Conservation (phyloP, 2,888 invertebrate species). For the Drosophila dives region DNA sequence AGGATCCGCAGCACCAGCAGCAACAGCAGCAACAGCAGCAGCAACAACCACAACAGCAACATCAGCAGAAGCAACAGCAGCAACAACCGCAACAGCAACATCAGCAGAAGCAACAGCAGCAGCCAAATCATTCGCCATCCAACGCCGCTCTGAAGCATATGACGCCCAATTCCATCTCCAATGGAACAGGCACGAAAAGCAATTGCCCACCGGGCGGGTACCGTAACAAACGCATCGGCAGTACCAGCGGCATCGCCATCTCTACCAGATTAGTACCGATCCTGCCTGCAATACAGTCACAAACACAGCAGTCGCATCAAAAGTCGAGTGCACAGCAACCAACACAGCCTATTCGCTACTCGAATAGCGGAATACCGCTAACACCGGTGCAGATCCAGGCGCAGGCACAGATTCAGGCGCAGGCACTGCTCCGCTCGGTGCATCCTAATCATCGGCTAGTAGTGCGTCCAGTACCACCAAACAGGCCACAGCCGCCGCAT, state of each 20-base stretch:
- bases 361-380: not conserved
- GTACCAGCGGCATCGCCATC: constrained; percentile 20
- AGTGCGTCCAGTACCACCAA: not conserved
- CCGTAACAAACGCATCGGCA: constrained; percentile 53
- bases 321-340: constrained; percentile 13
- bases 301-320: constrained; percentile 1
- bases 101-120: constrained; percentile 14
- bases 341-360: not conserved
- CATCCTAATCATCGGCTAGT: not conserved
- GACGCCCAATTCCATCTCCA: constrained; percentile 25
- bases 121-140: not conserved
- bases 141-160: not conserved
- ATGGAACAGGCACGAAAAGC: constrained; percentile 10
- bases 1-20: too few species aligned
- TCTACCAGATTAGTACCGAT: constrained; percentile 24
- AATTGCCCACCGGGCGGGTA: constrained; percentile 8
- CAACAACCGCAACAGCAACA: constrained; percentile 5
- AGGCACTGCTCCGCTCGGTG: constrained; percentile 9
- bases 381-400: not conserved
- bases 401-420: constrained; percentile 12
- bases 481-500: constrained; percentile 6
- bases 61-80: constrained; percentile 7
- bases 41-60: too few species aligned
- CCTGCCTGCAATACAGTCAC: not conserved
- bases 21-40: too few species aligned